Evolutionary conservation across 2,797 vertebrate genomes (phyloP).

Genomic region (Coregonus sp.): DNA sequence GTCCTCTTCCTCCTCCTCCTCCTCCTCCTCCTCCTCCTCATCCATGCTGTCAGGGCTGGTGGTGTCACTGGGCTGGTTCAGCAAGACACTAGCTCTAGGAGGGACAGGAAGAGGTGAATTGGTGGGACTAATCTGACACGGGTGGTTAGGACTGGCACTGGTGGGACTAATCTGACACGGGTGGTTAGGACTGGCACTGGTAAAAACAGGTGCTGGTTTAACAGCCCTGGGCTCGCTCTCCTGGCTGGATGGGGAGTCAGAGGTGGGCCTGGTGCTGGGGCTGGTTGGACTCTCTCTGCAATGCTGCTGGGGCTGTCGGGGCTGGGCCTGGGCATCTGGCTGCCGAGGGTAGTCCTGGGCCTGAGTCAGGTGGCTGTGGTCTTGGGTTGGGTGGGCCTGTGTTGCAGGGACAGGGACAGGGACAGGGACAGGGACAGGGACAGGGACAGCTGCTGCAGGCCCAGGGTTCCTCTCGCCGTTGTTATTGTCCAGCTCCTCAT

Average conservation of each 20-base stretch:
- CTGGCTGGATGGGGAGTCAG: not conserved
- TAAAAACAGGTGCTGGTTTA: slow-evolving; percentile 40
- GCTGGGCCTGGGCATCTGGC: no score
- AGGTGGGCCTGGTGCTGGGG: not conserved
- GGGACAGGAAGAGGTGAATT: not conserved
- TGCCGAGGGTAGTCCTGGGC: no score
- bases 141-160: not conserved
- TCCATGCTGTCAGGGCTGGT: slow-evolving; percentile 83
- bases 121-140: no score
- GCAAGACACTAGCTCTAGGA: not conserved
- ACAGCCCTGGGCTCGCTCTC: not conserved
- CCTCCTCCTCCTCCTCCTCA: slow-evolving; percentile 56
- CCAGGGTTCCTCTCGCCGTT: slow-evolving; percentile 53
- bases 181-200: slow-evolving; percentile 58
- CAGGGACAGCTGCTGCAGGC: not conserved
- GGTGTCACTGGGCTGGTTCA: slow-evolving; percentile 60
- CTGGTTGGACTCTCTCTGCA: not conserved
- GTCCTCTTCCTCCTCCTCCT: slow-evolving; percentile 69
- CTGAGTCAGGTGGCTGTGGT: no score
- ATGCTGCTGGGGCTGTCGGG: not conserved
- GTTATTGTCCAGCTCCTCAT: slow-evolving; percentile 38
- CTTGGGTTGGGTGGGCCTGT: not conserved
- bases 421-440: not conserved
- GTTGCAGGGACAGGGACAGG: not conserved
- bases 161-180: slow-evolving; percentile 51